These are phyloP conservation scores for Penaeus monodon DNA, from an alignment of 2,888 invertebrate species.

Conservation along the genomic window DNA sequence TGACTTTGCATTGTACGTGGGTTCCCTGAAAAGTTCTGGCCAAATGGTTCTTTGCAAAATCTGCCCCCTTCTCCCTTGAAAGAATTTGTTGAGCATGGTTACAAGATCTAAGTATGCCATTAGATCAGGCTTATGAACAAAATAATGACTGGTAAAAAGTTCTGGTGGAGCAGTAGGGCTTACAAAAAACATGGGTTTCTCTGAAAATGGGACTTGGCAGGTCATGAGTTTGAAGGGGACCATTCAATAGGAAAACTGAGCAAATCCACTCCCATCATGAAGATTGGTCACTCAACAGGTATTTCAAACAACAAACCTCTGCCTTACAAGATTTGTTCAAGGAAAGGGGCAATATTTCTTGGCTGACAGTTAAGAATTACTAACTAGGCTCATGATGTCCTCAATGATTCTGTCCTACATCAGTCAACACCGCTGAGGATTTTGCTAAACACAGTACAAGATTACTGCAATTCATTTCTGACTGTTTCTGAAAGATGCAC, in stretches of 20 bases:
- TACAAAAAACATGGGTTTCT: neutral
- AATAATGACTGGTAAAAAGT: neutral
- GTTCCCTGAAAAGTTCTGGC: neutral
- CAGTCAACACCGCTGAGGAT: slow-evolving; percentile 19
- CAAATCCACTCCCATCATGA: too few relatives aligned
- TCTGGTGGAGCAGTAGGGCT: slow-evolving; percentile 16
- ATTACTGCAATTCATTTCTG: slow-evolving; percentile 27
- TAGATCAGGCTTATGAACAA: slow-evolving; percentile 16
- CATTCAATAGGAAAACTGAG: neutral
- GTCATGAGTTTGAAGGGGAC: slow-evolving; percentile 36
- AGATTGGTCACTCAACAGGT: neutral
- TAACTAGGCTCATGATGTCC: slow-evolving; percentile 15
- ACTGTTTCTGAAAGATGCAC: slow-evolving; percentile 21
- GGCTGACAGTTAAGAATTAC: slow-evolving; percentile 19
- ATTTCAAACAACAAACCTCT: slow-evolving; percentile 20
- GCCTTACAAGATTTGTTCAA: slow-evolving; percentile 3
- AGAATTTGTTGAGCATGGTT: slow-evolving; percentile 15
- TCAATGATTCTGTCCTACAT: slow-evolving; percentile 25
- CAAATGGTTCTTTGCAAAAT: neutral
- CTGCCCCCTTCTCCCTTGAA: neutral
- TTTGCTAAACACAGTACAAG: slow-evolving; percentile 24
- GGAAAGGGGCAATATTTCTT: slow-evolving; percentile 30
- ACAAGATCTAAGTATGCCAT: neutral
- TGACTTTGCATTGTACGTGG: neutral
- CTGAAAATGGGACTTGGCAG: slow-evolving; percentile 3